Conservation (phyloP, 2,888 invertebrate species). For the Mactromeris polynyma region DNA sequence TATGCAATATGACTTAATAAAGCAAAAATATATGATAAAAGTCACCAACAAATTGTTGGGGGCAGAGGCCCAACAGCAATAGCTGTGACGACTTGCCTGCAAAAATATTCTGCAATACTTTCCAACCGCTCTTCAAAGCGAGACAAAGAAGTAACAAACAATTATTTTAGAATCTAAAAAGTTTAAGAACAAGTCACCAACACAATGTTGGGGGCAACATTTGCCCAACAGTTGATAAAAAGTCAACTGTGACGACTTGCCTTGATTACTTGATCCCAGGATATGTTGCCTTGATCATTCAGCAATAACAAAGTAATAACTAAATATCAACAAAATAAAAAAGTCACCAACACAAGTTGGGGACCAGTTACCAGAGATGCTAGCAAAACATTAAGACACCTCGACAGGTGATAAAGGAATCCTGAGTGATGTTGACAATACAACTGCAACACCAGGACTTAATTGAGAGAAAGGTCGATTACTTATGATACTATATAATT, state of each 20-base stretch:
- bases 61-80: constrained; percentile 74
- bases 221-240: constrained; percentile 60
- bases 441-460: not conserved
- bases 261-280: constrained; percentile 36
- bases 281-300: not conserved
- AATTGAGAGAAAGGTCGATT: not conserved
- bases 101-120: not conserved
- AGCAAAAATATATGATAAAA: constrained; percentile 18
- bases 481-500: no score
- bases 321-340: not conserved
- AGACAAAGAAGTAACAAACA: not conserved
- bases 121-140: not conserved
- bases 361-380: constrained; percentile 54
- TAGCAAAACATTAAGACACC: constrained; percentile 1
- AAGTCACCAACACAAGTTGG: constrained; percentile 68
- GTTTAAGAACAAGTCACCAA: constrained; percentile 57
- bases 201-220: constrained; percentile 60
- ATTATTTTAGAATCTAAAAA: not conserved
- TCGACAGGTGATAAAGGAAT: not conserved
- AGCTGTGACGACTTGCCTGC: constrained; percentile 71
- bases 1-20: no score
- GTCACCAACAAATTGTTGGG: constrained; percentile 74
- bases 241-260: constrained; percentile 65
- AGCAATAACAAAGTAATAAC: not conserved
- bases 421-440: not conserved